These are phyloP conservation scores for Phrynosoma blainvillii DNA, from an alignment of 2,113 vertebrate species.

Conservation along the genomic window DNA sequence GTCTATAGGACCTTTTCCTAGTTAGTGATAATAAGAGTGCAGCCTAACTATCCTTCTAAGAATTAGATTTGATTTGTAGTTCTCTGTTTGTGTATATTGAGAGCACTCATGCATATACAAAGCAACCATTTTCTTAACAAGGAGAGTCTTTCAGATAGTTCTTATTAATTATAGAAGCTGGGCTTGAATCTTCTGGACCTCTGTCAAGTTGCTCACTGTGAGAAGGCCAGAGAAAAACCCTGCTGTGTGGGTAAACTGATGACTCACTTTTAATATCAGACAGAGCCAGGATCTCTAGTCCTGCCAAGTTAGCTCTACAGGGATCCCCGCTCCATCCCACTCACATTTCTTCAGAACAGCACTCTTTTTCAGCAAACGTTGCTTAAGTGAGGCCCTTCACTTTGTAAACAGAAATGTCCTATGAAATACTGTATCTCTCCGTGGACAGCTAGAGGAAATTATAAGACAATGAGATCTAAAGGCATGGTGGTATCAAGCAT, in stretches of 20 bases:
- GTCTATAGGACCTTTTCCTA: too few species aligned
- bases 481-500: slow-evolving; percentile 33
- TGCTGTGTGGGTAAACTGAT: slow-evolving; percentile 84
- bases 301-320: slow-evolving; percentile 81
- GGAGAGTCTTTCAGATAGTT: slow-evolving; percentile 63
- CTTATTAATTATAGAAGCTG: slow-evolving; percentile 74
- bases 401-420: slow-evolving; percentile 74
- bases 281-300: slow-evolving; percentile 73
- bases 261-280: slow-evolving; percentile 85
- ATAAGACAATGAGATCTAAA: slow-evolving; percentile 10
- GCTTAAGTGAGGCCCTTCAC: slow-evolving; percentile 69
- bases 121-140: slow-evolving; percentile 56
- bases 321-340: slow-evolving; percentile 81
- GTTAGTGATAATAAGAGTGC: not conserved
- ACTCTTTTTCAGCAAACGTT: slow-evolving; percentile 67
- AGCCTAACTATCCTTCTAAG: not conserved
- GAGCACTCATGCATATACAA: not conserved
- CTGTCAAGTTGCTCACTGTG: slow-evolving; percentile 67
- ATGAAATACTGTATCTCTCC: slow-evolving; percentile 55
- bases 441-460: slow-evolving; percentile 19
- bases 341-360: slow-evolving; percentile 82
- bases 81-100: slow-evolving; percentile 37
- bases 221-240: slow-evolving; percentile 77
- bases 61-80: slow-evolving; percentile 20
- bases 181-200: slow-evolving; percentile 38